Conservation (phyloP, 1,140 invertebrate genomes). For the Reticulitermes speratus region DNA sequence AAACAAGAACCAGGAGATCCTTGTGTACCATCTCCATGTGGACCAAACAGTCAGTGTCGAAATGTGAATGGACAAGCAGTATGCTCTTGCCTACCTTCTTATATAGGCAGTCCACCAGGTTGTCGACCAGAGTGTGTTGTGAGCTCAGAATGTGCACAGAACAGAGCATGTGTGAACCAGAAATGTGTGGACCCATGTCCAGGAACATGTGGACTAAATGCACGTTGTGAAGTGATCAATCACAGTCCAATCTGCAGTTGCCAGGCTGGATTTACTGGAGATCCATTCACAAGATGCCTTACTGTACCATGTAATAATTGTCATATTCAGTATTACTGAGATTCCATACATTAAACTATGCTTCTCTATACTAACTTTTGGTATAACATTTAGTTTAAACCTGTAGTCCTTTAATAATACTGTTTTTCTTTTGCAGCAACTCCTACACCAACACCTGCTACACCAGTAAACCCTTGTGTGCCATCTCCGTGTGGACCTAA, state of each 20-base stretch:
- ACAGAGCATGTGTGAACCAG: slow-evolving; percentile 50
- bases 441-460: slow-evolving; percentile 44
- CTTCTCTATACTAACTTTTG: not conserved
- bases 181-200: slow-evolving; percentile 57
- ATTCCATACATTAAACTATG: not conserved
- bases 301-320: slow-evolving; percentile 40
- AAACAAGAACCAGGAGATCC: slow-evolving; percentile 42
- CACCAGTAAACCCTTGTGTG: slow-evolving; percentile 38
- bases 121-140: slow-evolving; percentile 55
- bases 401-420: not conserved
- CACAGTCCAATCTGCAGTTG: slow-evolving; percentile 65
- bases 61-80: slow-evolving; percentile 49
- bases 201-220: slow-evolving; percentile 56
- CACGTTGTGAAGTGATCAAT: slow-evolving; percentile 63
- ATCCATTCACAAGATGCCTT: slow-evolving; percentile 58
- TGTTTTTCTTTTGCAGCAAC: slow-evolving; percentile 38
- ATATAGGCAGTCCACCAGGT: slow-evolving; percentile 70
- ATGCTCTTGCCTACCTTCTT: slow-evolving; percentile 69
- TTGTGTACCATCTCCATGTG: slow-evolving; percentile 44
- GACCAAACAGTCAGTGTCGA: slow-evolving; percentile 45
- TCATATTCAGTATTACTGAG: not conserved
- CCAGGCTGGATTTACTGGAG: slow-evolving; percentile 57
- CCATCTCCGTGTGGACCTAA: slow-evolving; percentile 47
- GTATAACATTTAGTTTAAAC: slow-evolving; percentile 8
- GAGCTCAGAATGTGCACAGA: slow-evolving; percentile 54